Evolutionary conservation across 2,113 vertebrate genomes (phyloP), one percentile per base, ranked within the genome.

Genomic region (Rhea pennata): DNA sequence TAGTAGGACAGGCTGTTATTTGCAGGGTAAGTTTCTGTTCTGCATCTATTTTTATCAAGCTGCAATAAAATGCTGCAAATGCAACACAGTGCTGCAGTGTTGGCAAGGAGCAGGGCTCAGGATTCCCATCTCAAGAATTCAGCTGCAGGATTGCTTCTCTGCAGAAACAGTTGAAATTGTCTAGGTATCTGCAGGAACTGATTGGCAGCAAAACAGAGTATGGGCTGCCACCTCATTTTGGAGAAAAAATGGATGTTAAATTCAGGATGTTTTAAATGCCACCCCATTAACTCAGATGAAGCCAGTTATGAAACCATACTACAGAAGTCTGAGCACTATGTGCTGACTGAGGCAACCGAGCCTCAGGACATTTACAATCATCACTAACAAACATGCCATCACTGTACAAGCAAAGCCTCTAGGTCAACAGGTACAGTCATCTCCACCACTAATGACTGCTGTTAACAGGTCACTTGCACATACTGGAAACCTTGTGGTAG

Each of bases 11-110:
- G 75, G 62, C 22, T 64, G 33, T 85, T 59, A 40, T 0, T 0
- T 31, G 44, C 59, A 94, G 46, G 0, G 0, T n/a, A 92, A 16
- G 12, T 54, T 92, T 83, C 75, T 77, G 51, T 50, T 89, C 62
- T 66, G 59, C 19, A 46, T 66, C 91, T 90, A 53, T 91, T 91
- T 95, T 96, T 95, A 87, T 72, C 87, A 90, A 95, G 87, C 84
- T 95, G 84, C 0, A 2, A 92, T 70, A 65, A 79, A 89, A 82
- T 27, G 11, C 87, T 95, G 91, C 84, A 95, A 87, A 89, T 87
- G 78, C 81, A 94, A 89, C 61, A 67, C 15, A 92, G 94, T 44
- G n/a, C 78, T 77, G 91, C 91, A 95, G 84, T 1, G 0, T 10
- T 90, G 84, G 81, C 94, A 94, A 5, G 0, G 15, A 91, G 23